These are phyloP conservation scores for Tyto alba DNA, from an alignment of 2,113 vertebrate genomes.

Conservation along the genomic window DNA sequence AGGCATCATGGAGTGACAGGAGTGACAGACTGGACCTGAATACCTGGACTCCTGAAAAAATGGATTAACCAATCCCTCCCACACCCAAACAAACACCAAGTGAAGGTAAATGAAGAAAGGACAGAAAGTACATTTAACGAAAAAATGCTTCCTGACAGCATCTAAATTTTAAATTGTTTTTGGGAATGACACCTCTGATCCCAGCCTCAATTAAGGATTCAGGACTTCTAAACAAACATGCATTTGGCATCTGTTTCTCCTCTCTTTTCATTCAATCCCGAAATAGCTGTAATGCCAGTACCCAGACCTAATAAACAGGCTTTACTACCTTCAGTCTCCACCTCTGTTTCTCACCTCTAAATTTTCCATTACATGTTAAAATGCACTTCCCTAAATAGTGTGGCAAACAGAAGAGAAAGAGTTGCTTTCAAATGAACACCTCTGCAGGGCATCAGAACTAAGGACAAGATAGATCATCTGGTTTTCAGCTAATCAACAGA, in stretches of 20 bases:
- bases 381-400: not conserved
- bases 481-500: not conserved
- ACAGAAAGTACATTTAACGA: not conserved
- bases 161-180: not conserved
- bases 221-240: not conserved
- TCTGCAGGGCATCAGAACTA: not conserved
- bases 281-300: not conserved
- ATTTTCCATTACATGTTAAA: not conserved
- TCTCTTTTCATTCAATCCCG: not conserved
- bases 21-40: not conserved
- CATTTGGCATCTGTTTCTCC: not conserved
- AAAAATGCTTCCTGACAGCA: not conserved
- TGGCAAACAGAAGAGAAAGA: not conserved
- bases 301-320: not conserved
- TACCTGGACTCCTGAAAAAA: not conserved
- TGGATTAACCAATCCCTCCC: not conserved
- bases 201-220: not conserved
- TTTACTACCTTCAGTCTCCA: not conserved
- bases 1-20: not conserved
- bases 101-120: not conserved
- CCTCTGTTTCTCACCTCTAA: not conserved
- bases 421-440: not conserved
- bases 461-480: not conserved
- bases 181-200: not conserved
- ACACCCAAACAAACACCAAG: not conserved